Conservation (phyloP, 2,888 invertebrate species). For the Troilus luridus region DNA sequence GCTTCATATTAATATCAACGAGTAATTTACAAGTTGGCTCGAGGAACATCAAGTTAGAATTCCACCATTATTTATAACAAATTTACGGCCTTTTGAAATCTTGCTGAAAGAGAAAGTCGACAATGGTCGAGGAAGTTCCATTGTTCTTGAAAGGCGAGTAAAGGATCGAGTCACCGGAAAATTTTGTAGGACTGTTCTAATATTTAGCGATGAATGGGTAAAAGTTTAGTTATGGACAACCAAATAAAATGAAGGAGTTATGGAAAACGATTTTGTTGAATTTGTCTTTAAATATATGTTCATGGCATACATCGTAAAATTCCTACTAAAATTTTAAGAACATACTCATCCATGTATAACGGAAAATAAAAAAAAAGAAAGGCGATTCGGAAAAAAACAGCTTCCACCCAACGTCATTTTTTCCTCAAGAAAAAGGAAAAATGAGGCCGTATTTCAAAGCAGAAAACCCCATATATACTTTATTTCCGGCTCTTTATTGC, state of each 20-base stretch:
- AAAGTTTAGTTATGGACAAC: not conserved
- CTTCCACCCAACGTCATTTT: not conserved
- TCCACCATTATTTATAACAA: not conserved
- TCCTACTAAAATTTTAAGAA: not conserved
- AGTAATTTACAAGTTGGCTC: not conserved
- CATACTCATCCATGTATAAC: not conserved
- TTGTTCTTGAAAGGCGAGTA: not conserved
- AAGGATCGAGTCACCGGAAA: not conserved
- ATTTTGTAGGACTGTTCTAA: not conserved
- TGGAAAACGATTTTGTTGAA: too few species aligned
- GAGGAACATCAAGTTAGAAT: not conserved
- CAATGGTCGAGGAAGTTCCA: not conserved
- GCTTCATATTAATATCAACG: not conserved
- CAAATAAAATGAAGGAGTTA: too few species aligned
- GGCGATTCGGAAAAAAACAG: not conserved
- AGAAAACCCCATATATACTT: not conserved
- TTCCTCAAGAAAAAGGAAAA: conserved; percentile 18
- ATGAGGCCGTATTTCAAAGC: not conserved
- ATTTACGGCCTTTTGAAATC: not conserved
- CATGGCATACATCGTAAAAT: not conserved
- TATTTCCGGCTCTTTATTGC: conserved; percentile 26
- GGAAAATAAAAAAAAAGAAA: not conserved
- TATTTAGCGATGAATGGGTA: not conserved
- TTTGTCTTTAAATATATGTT: too few species aligned
- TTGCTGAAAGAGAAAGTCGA: not conserved